Base-by-base conservation (phyloP, 2,797 vertebrate species). In the Threskiornis aethiopicus region DNA sequence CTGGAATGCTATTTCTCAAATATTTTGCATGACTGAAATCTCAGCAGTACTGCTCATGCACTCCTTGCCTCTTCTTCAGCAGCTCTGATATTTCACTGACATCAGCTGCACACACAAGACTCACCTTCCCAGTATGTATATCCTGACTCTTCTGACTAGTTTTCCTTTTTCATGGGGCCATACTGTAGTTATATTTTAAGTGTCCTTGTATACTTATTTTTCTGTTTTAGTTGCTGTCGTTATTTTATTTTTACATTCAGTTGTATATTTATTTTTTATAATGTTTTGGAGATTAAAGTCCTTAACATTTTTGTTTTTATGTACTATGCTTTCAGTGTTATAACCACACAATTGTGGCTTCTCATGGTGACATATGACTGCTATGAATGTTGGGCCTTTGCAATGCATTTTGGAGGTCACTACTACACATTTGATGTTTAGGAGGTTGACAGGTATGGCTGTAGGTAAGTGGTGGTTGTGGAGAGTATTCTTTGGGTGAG, bases 261-360 rank as follows among this genome's bases (percentile, higher is more conserved):
- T 87, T 94, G 29, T 91, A 58, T 64, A 46, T 96, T 98, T 96
- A 96, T 88, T 94, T 97, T 96, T 46, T 82, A 41, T 37, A 69
- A 21, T 76, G 52, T 91, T 94, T 86, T 84, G 51, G 69, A 96
- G 79, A 92, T 96, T n/a, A 95, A 95, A 94, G 72, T 98, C 94
- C 79, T 97, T 96, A 95, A 97, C 90, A 4, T 97, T 96, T 98
- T 97, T 95, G 97, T 97, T 97, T 97, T 97, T 97, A 96, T 98
- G 97, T 98, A 97, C 98, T 98, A 90, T 98, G 94, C 96, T 97
- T 98, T 97, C 97, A 98, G 98, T 98, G 97, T 97, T 98, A 95
- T 98, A 98, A 98, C 97, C 97, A 98, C 97, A 97, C 97, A 98
- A 9, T 98, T 98, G 97, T 98, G 98, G 78, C 98, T 98, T 96